Evolutionary conservation across 1,140 invertebrate genomes (phyloP), one percentile per base, ranked within the genome.

Genomic region (Formica selysi): DNA sequence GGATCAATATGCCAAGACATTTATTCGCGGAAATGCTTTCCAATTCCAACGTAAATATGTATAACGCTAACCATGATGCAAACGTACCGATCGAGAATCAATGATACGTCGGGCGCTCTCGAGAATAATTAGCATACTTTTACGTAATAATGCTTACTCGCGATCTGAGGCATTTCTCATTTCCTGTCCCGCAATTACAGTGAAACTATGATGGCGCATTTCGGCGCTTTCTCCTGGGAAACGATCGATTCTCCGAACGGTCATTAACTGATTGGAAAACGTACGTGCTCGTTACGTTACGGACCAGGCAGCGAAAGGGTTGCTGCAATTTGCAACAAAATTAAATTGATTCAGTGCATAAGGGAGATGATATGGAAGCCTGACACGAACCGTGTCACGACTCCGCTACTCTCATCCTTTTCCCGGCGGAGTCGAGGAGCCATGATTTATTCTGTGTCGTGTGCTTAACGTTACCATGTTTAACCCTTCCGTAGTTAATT

Each of bases 181-280:
- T 89, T 90, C 87, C 88, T 83, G 87, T 85, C 76, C 76, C 78
- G 88, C 88, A 90, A 90, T 90, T 89, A 90, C 88, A 86, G 87
- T 74, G 85, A 89, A 89, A 90, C 85, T 88, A 79, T 79, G 85
- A 90, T 89, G 88, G 85, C 74, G 89, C 86, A 81, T 89, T 90
- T 89, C 80, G 89, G 79, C 78, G 86, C 84, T 90, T 87, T 81
- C 86, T 73, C 86, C 36, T 76, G 81, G 78, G 76, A 85, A 90
- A 80, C 86, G 89, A 88, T 90, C 84, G 81, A 90, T 86, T 67
- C 85, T 87, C 88, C 80, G 84, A 85, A 86, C 71, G 57, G 89
- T 91, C 89, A 90, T 90, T 90, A 90, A 90, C 89, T 86, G 89
- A 90, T 90, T 90, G 89, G 76, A 90, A 80, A 87, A 84, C 74